phyloP scores from a whole-genome alignment of 2,888 invertebrate species.

The Branchellion lobata region DNA sequence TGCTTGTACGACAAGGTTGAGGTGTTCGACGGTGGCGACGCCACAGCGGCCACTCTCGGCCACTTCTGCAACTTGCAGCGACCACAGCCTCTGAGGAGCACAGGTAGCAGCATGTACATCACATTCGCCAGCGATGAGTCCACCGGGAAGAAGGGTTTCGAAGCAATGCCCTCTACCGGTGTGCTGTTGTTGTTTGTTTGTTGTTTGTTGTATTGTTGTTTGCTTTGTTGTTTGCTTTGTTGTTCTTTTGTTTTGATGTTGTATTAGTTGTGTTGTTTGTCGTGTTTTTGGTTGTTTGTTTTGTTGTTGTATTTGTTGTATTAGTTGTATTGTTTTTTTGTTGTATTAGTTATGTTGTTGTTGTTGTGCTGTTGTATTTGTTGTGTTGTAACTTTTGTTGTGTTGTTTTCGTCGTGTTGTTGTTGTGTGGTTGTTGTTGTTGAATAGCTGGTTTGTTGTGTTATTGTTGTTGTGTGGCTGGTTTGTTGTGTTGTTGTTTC shows the following conservation, averaged over 20 bases:
- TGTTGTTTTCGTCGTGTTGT: no score
- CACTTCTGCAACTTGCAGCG: conserved; percentile 88
- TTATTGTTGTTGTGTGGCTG: no score
- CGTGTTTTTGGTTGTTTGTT: not conserved
- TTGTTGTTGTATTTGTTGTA: no score
- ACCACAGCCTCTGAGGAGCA: conserved; percentile 61
- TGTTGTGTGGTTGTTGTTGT: no score
- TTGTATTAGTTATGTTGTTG: no score
- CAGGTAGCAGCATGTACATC: conserved; percentile 67
- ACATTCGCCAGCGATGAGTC: conserved; percentile 92
- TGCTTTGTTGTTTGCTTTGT: no score
- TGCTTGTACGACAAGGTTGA: conserved; percentile 94
- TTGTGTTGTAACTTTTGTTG: no score
- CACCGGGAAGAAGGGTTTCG: conserved; percentile 89
- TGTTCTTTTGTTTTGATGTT: not conserved
- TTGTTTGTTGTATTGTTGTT: no score
- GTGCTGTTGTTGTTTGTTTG: conserved; percentile 42
- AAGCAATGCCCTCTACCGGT: conserved; percentile 88
- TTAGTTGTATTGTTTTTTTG: no score
- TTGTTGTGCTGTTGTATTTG: no score
- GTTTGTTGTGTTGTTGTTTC: no score
- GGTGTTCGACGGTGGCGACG: conserved; percentile 88
- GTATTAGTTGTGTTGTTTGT: not conserved
- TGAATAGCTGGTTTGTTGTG: no score
- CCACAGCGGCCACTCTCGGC: conserved; percentile 79